These are phyloP conservation scores for Diabrotica undecimpunctata DNA, from an alignment of 1,140 invertebrate genomes.

Conservation along the genomic window DNA sequence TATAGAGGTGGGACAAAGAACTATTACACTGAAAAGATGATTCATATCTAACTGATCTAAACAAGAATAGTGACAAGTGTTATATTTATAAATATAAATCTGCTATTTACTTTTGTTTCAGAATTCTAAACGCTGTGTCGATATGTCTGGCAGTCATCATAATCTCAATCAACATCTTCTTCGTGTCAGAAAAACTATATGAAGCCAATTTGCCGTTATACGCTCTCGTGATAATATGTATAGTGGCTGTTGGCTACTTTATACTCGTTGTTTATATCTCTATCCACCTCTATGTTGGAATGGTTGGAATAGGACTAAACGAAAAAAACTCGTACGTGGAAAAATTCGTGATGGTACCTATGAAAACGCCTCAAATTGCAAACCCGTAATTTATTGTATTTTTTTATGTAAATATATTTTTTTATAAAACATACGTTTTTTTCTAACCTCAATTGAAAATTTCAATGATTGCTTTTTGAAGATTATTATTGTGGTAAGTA, in stretches of 20 bases:
- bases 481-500: too few relatives aligned
- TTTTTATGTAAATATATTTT: too few relatives aligned
- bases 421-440: too few relatives aligned
- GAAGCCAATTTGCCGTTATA: slow-evolving; percentile 51
- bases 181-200: slow-evolving; percentile 62
- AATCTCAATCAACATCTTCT: slow-evolving; percentile 78
- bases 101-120: slow-evolving; percentile 44
- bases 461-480: too few relatives aligned
- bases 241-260: slow-evolving; percentile 63
- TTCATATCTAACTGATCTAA: too few relatives aligned
- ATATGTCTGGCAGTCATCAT: slow-evolving; percentile 63
- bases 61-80: too few relatives aligned
- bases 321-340: slow-evolving; percentile 25
- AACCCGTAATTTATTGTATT: too few relatives aligned
- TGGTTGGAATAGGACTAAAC: slow-evolving; percentile 51
- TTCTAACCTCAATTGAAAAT: too few relatives aligned
- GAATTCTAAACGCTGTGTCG: slow-evolving; percentile 62
- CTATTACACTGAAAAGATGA: too few relatives aligned
- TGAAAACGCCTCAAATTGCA: neutral
- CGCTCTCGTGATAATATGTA: slow-evolving; percentile 52
- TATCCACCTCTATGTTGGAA: slow-evolving; percentile 63
- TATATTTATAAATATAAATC: slow-evolving; percentile 16
- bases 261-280: slow-evolving; percentile 65
- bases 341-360: slow-evolving; percentile 29
- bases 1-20: too few relatives aligned